A percentile compares a stretch with the other conserved stretches of the same genome.
These are phyloP conservation scores for Unio delphinus DNA, from an alignment of 2,888 invertebrate species.

Conservation along the genomic window DNA sequence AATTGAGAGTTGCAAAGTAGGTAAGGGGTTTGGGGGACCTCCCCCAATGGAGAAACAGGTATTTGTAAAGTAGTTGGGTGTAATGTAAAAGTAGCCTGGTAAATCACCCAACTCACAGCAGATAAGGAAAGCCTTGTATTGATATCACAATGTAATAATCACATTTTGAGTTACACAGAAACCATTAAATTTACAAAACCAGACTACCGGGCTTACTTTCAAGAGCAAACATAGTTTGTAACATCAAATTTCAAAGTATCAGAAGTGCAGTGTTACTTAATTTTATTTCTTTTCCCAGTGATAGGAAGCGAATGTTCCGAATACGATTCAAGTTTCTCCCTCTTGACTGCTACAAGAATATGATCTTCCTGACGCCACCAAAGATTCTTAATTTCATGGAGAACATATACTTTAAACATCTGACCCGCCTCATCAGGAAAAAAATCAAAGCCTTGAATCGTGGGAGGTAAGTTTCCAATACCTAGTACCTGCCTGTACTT, in stretches of 20 bases:
- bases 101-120: too few species aligned
- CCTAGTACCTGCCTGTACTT: too few species aligned
- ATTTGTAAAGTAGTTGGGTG: too few species aligned
- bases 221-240: neutral
- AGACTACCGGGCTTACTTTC: neutral
- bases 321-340: conserved; percentile 84
- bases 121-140: too few species aligned
- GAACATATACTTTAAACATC: conserved; percentile 67
- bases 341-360: conserved; percentile 80
- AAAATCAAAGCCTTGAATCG: conserved; percentile 31
- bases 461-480: neutral
- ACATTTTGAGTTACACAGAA: too few species aligned
- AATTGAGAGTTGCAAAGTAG: too few species aligned
- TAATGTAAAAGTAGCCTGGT: too few species aligned
- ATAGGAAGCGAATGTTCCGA: conserved; percentile 77
- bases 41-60: too few species aligned
- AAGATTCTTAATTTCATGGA: conserved; percentile 84
- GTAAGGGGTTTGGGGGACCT: too few species aligned
- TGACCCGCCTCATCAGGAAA: conserved; percentile 49
- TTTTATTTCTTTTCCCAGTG: conserved; percentile 15
- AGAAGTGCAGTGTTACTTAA: neutral
- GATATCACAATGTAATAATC: too few species aligned
- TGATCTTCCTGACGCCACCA: conserved; percentile 80
- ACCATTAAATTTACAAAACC: too few species aligned
- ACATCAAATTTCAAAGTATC: neutral